Evolutionary conservation across 2,113 vertebrate species (phyloP).

Genomic region (Podiceps cristatus): DNA sequence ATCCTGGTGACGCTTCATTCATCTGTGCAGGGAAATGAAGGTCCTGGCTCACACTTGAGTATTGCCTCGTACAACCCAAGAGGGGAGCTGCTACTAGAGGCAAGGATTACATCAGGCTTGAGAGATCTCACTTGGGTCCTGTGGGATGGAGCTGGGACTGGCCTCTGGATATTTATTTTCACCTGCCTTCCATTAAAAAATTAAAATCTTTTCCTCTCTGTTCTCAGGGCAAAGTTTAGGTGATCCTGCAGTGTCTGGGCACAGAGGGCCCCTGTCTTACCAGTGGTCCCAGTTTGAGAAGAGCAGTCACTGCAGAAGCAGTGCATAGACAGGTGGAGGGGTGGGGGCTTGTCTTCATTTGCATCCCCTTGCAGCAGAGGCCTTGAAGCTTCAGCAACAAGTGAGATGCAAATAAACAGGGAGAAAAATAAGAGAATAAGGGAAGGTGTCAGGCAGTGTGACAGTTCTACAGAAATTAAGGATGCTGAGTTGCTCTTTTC

Average conservation of each 20-base stretch:
- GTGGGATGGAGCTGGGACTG: neutral
- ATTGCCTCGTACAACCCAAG: neutral
- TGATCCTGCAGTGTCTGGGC: neutral
- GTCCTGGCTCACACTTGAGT: neutral
- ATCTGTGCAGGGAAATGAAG: neutral
- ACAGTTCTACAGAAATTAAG: neutral
- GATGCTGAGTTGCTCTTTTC: neutral
- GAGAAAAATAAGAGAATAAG: neutral
- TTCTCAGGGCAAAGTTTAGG: neutral
- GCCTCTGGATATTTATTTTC: neutral
- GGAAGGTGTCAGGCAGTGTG: neutral
- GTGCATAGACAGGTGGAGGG: accelerated
- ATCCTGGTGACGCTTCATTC: neutral
- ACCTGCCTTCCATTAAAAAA: neutral
- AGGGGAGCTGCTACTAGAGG: neutral
- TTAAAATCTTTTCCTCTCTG: neutral
- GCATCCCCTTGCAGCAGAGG: neutral
- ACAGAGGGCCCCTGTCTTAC: neutral
- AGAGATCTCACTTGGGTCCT: neutral
- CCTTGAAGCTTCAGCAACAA: neutral
- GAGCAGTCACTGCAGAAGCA: neutral
- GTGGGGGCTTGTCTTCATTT: neutral
- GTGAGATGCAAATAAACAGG: conserved; percentile 6
- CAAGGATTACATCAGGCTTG: neutral
- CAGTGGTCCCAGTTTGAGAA: neutral